Base-by-base conservation (phyloP, 1,140 invertebrate genomes). In the Macrobrachium nipponense region DNA sequence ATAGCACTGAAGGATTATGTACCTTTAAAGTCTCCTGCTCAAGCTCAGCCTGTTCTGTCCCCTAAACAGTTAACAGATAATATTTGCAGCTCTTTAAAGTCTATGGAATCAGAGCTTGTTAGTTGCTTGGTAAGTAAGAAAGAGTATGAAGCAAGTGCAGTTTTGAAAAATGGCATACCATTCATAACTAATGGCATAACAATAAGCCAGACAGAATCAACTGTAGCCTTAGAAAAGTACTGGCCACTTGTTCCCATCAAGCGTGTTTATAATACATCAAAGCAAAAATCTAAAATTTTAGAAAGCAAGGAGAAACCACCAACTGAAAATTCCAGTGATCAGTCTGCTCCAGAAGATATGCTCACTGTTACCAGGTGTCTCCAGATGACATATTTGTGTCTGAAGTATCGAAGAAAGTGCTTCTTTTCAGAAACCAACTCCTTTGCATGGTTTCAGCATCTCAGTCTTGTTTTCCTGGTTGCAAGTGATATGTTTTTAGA, bases 401-500 rank as follows among this genome's bases (percentile, higher is more conserved):
- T 88, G 14, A 86, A 87, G 77, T 82, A 88, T 68, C 78, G 88
- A 59, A 78, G 58, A 76, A 73, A 66, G n/a, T 70, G 68, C 27
- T 75, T 81, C 6, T 18, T 64, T 15, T 60, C 44, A 51, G 27
- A 62, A 17, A 77, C 84, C n/a, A 60, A 72, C 43, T 20, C 60
- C 43, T 82, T 68, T 6, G 58, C 61, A 15, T 89, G 88, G 88
- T 60, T 89, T 5, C 80, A 87, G 27, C 88, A 89, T 62, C 75
- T 89, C 8, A 87, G 86, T 10, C 66, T 87, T 20, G 79, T 77
- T 23, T 87, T 87, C 59, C 78, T 89, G 15, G 82, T 73, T 23
- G 82, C 88, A 8, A 87, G 73, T 78, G 88, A 89, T 60, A 36
- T 89, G 4, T 89, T 89, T 60, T 78, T 89, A 18, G 88, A 89